phyloP scores from a whole-genome alignment of 23 tunicate species.

The Trididemnum nubilum region DNA sequence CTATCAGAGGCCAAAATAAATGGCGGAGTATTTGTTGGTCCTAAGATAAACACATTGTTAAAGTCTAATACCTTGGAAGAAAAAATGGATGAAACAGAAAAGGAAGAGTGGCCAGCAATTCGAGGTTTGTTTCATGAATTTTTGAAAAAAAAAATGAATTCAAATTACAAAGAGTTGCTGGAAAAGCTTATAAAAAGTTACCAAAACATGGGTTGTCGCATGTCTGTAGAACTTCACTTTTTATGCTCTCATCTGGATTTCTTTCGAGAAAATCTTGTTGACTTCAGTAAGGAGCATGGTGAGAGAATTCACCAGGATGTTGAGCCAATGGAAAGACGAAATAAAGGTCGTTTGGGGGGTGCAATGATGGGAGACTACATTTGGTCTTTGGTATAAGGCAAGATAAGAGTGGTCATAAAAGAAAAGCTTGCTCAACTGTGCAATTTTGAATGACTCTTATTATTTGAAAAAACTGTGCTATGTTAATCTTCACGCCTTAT shows the following conservation, averaged over 20 bases:
- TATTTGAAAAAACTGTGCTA: too few species aligned
- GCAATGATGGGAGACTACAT: too few species aligned
- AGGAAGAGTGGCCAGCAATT: constrained; percentile 34
- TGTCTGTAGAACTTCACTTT: constrained; percentile 14
- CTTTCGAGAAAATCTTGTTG: too few species aligned
- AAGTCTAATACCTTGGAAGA: background rate
- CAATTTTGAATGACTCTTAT: background rate
- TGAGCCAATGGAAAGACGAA: too few species aligned
- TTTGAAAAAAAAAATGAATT: constrained; percentile 1
- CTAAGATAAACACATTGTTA: background rate
- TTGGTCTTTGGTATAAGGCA: background rate
- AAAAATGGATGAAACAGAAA: constrained; percentile 28
- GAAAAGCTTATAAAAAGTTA: constrained; percentile 7
- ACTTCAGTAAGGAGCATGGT: too few species aligned
- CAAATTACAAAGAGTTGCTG: constrained; percentile 18
- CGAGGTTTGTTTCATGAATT: constrained; percentile 11
- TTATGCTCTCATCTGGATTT: constrained; percentile 17
- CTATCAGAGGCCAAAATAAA: constrained; percentile 30
- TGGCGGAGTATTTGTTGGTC: constrained; percentile 16
- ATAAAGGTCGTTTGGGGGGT: too few species aligned
- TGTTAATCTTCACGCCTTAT: background rate
- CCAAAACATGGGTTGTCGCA: constrained; percentile 30
- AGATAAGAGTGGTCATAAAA: too few species aligned
- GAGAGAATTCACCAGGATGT: too few species aligned
- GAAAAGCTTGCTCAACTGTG: background rate